Evolutionary conservation across 2,797 vertebrate genomes (phyloP), one percentile per base, ranked within the genome.

Genomic region (Alcedo quadribrachys): DNA sequence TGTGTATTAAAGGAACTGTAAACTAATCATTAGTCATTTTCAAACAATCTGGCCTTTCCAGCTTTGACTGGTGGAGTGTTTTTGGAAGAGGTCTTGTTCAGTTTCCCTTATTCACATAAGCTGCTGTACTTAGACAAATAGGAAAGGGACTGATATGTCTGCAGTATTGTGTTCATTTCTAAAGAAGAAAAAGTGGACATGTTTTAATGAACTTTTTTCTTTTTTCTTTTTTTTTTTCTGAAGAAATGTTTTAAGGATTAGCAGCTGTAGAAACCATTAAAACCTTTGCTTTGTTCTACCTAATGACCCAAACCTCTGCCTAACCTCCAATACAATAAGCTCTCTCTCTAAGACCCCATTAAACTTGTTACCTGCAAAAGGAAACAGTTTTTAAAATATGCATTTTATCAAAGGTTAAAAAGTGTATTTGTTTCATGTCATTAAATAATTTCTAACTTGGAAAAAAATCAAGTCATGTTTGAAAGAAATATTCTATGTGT

Each of bases 21-120:
- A 99, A 99, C 98, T 99, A 99, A 99, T 99, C 98, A 98, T 98
- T 97, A 97, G 95, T 97, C 90, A 94, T 97, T 96, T 97, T 96
- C 96, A 94, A 96, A 97, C 96, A 95, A 90, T 96, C 95, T 97
- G 98, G 97, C 97, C 97, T 97, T 97, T 96, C 91, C 90, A 89
- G 94, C 92, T 97, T 94, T 46, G 61, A 82, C 79, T 84, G 28
- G 20, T 74, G 55, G 84, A 86, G 91, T 90, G 95, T 81, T 95
- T 97, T 80, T 90, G 89, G 88, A 92, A 95, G 90, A 94, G 76
- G 74, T 80, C 92, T 94, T 82, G 75, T 92, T 65, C 90, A 90
- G 89, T 93, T 95, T 94, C 60, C 68, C 81, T 84, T 92, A 91
- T 83, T 92, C 80, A 94, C 45, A 37, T 68, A 78, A 33, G 48